Evolutionary conservation across 2,888 invertebrate species (phyloP).

Genomic region (Eilema depressum): DNA sequence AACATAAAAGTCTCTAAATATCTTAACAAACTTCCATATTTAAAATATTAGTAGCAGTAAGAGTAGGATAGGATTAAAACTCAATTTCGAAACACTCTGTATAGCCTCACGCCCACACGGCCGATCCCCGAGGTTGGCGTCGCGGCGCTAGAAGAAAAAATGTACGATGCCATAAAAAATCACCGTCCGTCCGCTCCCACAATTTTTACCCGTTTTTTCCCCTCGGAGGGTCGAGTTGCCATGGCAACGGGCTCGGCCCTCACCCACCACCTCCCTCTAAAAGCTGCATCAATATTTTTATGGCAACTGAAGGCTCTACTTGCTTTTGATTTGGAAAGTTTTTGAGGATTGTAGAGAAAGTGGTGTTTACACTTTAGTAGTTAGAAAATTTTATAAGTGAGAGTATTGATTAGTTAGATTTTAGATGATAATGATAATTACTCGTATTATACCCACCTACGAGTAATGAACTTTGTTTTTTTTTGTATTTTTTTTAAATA

Average conservation of each 20-base stretch:
- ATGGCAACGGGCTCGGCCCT: slow-evolving; percentile 74
- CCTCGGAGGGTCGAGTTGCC: slow-evolving; percentile 83
- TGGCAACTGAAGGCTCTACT: slow-evolving; percentile 62
- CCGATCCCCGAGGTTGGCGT: slow-evolving; percentile 59
- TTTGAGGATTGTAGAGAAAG: slow-evolving; percentile 22
- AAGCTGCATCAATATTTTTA: slow-evolving; percentile 83
- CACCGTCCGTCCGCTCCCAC: slow-evolving; percentile 83
- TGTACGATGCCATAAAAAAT: slow-evolving; percentile 87
- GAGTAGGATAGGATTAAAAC: not conserved
- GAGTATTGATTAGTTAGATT: not conserved
- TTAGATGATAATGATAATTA: too few relatives aligned
- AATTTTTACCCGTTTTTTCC: slow-evolving; percentile 87
- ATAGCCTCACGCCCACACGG: slow-evolving; percentile 61
- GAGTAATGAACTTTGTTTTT: too few relatives aligned
- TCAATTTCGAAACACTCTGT: slow-evolving; percentile 61
- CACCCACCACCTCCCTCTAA: slow-evolving; percentile 65
- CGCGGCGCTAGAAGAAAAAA: slow-evolving; percentile 82
- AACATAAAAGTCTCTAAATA: too few relatives aligned
- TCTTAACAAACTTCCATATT: too few relatives aligned
- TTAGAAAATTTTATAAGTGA: not conserved
- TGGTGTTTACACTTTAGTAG: not conserved
- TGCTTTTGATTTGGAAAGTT: slow-evolving; percentile 48
- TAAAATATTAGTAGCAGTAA: too few relatives aligned
- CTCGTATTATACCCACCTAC: too few relatives aligned
- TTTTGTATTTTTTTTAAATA: too few relatives aligned